Evolutionary conservation across 2,113 vertebrate genomes (phyloP).

Genomic region (Centropristis striata): DNA sequence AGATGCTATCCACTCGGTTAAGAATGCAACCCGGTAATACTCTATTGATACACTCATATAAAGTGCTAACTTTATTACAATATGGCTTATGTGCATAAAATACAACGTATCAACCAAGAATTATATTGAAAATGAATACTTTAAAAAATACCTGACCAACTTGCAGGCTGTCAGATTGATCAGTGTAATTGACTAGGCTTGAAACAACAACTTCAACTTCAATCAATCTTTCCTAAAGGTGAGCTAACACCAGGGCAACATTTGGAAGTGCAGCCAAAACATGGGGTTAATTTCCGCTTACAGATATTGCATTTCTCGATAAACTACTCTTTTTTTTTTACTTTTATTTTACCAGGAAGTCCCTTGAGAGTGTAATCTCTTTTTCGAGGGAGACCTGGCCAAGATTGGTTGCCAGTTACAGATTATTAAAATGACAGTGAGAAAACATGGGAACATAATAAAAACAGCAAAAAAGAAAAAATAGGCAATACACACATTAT

Average conservation of each 20-base stretch:
- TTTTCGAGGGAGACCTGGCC: too few relatives aligned
- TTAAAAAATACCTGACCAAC: background rate
- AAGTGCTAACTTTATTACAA: background rate
- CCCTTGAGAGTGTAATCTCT: too few relatives aligned
- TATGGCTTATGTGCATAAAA: background rate
- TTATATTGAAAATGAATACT: background rate
- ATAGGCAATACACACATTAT: too few relatives aligned
- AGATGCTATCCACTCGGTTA: conserved; percentile 8
- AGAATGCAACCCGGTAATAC: background rate
- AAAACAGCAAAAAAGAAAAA: too few relatives aligned
- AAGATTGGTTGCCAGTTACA: too few relatives aligned
- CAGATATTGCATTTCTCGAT: background rate
- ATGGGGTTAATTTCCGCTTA: background rate
- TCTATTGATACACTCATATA: background rate
- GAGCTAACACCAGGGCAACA: background rate
- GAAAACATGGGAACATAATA: too few relatives aligned
- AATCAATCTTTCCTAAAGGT: background rate
- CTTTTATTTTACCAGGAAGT: too few relatives aligned
- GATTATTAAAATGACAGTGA: too few relatives aligned
- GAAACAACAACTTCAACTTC: background rate
- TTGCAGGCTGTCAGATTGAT: background rate
- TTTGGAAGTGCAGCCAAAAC: background rate
- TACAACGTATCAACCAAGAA: background rate
- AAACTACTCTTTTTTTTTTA: too few relatives aligned
- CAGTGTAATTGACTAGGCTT: background rate